A percentile compares a stretch with the other conserved stretches of the same genome.
Conservation (phyloP, 1,140 invertebrate species). For the Aphaenogaster ashmeadi region DNA sequence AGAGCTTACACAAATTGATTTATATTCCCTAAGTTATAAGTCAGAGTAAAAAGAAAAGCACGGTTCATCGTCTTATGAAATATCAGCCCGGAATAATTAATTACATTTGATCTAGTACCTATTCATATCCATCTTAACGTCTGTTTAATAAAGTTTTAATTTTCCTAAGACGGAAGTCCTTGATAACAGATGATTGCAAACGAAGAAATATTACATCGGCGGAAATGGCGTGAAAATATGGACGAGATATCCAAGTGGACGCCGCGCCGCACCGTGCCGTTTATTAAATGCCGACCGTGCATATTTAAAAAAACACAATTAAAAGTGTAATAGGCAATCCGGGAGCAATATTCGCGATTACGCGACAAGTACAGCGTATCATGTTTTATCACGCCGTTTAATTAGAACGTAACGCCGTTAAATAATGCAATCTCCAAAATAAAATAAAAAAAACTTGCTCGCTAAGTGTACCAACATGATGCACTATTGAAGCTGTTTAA, state of each 20-base stretch:
- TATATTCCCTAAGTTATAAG: conserved; percentile 29
- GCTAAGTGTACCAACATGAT: not conserved
- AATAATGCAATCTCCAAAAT: conserved; percentile 30
- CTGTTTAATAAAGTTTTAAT: conserved; percentile 4
- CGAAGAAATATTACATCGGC: not conserved
- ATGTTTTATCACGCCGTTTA: conserved; percentile 24
- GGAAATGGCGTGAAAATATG: not conserved
- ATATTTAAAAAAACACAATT: conserved; percentile 63
- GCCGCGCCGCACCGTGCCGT: not conserved
- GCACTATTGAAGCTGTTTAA: conserved; percentile 23
- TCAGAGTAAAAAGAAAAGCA: not conserved
- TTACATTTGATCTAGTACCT: not conserved
- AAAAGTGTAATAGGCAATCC: conserved; percentile 39
- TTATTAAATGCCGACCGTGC: conserved; percentile 28
- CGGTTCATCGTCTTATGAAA: not conserved
- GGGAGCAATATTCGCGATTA: conserved; percentile 62
- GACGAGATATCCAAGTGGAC: not conserved
- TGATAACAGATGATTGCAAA: not conserved
- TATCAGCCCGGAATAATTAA: not conserved
- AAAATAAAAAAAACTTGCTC: conserved; percentile 26
- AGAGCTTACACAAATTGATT: conserved; percentile 46
- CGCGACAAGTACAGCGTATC: conserved; percentile 25
- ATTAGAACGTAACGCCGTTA: conserved; percentile 44
- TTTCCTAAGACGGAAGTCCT: not conserved
- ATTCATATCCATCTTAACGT: not conserved